Evolutionary conservation across 2,888 invertebrate species (phyloP).

Genomic region (Microplitis manilae): DNA sequence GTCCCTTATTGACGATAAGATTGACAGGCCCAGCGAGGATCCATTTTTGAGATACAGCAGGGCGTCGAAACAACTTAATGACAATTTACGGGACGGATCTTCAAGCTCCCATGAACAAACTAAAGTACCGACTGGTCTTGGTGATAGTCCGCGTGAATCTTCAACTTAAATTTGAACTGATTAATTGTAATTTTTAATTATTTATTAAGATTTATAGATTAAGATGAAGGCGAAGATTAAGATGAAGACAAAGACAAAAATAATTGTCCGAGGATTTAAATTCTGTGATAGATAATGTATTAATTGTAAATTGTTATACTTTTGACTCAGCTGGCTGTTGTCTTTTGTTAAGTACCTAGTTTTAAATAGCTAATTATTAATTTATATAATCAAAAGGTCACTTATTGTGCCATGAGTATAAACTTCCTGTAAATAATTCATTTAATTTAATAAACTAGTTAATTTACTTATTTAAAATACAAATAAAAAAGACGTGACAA

Average conservation of each 20-base stretch:
- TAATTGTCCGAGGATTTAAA: too few species aligned
- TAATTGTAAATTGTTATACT: too few species aligned
- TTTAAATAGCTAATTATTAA: not conserved
- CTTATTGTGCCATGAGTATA: too few species aligned
- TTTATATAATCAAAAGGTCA: conserved; percentile 20
- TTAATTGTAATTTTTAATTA: not conserved
- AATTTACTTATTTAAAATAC: too few species aligned
- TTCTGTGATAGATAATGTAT: too few species aligned
- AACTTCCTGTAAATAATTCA: too few species aligned
- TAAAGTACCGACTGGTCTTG: conserved; percentile 33
- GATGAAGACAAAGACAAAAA: not conserved
- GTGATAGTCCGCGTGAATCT: conserved; percentile 38
- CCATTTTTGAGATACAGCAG: conserved; percentile 54
- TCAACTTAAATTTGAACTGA: conserved; percentile 34
- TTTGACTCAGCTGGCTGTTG: too few species aligned
- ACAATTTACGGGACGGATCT: not conserved
- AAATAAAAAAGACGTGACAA: too few species aligned
- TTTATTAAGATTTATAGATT: not conserved
- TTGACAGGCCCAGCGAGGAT: conserved; percentile 56
- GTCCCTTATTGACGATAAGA: conserved; percentile 53
- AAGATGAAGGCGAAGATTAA: not conserved
- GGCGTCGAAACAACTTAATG: conserved; percentile 42
- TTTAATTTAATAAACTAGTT: too few species aligned
- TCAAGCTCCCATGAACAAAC: not conserved
- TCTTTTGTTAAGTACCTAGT: not conserved